Base-by-base conservation (phyloP, 2,888 invertebrate species). In the Hylaea fasciaria region DNA sequence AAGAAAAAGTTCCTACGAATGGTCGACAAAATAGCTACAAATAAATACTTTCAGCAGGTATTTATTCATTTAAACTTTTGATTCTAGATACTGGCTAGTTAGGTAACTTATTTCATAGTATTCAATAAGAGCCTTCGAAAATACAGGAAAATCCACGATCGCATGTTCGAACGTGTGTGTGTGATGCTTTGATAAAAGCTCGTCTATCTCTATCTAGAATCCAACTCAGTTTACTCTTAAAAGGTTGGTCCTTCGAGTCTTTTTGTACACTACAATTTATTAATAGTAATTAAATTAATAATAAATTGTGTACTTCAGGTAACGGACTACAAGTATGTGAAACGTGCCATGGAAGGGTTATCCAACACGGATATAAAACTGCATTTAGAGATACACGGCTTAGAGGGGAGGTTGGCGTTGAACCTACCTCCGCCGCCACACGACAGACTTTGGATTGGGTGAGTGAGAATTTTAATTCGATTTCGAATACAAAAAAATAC, bases 381-480 rank as follows among this genome's bases (percentile, higher is more conserved):
- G 65, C 95, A 95, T 73, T 96, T 98, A n/a, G 97, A 97, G 80
- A 90, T 98, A 44, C 95, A 95, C 65, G 95, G 94, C 35, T 86
- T 98, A 43, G 94, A 94, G 68, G 98, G 98, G 0, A 94, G 95
- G 28, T 89, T 98, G 57, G 95, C 96, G 3, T 72, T 98, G 58
- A 98, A 98, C 84, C 93, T 97, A 72, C 98, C 98, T 12, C 96
- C 97, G 22, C 97, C 98, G 40, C 98, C 98, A 0, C 95, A 96
- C 66, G 97, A 98, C 86, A 92, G 98, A 57, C 77, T 98, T n/a
- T 98, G 98, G 98, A 94, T 97, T 73, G 98, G 97, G 92, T 92
- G 57, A 75, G 78, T 45, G 2, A 22, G 16, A 28, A 13, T 48
- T 4, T 17, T 16, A 22, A 22, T 22, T 3, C 22, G 2, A 3